Conservation (phyloP, 2,113 vertebrate genomes). For the Motacilla alba region DNA sequence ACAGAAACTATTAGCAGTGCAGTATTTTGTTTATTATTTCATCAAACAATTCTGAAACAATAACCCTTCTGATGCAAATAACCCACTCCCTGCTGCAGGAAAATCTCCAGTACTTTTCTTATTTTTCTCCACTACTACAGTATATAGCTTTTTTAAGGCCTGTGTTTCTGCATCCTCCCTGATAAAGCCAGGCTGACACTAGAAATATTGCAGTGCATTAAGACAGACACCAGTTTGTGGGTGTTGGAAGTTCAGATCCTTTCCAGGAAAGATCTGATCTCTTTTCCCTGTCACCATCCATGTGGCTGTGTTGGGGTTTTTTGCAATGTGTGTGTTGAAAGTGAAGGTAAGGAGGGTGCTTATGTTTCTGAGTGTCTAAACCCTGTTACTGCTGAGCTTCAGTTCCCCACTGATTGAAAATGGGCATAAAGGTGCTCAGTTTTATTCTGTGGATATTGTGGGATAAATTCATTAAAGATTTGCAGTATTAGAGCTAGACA, state of each 20-base stretch:
- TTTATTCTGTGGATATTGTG: background rate
- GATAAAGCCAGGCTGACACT: background rate
- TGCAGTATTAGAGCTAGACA: background rate
- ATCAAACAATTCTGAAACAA: constrained; percentile 19
- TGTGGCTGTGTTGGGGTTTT: background rate
- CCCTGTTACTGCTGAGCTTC: background rate
- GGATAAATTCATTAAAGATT: background rate
- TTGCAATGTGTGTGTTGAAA: background rate
- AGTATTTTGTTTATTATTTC: constrained; percentile 47
- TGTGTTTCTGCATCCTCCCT: background rate
- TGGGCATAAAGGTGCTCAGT: background rate
- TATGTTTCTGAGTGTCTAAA: background rate
- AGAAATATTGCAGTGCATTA: background rate
- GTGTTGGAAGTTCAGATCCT: background rate
- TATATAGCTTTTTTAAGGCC: background rate
- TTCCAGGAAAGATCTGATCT: background rate
- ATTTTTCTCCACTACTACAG: background rate
- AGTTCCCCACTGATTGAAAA: background rate
- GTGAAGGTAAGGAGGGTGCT: background rate
- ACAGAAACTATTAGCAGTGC: background rate
- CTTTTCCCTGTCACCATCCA: background rate
- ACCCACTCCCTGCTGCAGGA: background rate
- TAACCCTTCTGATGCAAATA: background rate
- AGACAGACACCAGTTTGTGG: background rate
- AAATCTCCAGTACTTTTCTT: background rate